Conservation (phyloP, 2,797 vertebrate genomes). For the Semaprochilodus insignis region DNA sequence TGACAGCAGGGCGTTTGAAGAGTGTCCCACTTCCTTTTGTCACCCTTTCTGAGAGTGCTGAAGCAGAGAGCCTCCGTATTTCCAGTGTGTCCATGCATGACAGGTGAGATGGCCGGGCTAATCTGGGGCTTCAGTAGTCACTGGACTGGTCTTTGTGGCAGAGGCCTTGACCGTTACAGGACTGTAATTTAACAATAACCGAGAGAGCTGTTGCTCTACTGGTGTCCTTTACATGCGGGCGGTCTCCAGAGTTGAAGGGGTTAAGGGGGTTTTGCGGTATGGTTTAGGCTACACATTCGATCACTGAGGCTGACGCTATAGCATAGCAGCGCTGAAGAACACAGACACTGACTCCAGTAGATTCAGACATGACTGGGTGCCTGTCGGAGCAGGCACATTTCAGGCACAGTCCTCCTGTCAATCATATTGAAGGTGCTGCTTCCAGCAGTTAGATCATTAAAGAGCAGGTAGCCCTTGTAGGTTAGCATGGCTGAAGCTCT, state of each 20-base stretch:
- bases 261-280: constrained; percentile 3
- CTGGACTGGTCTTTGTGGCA: constrained; percentile 6
- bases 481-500: no score
- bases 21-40: constrained; percentile 37
- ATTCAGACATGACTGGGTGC: no score
- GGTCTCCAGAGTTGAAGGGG: background rate
- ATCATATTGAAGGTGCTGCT: no score
- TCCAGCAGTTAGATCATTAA: no score
- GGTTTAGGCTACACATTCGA: constrained; percentile 4
- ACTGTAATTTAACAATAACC: constrained; percentile 44
- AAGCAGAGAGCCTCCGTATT: constrained; percentile 52
- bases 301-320: background rate
- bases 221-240: constrained; percentile 6
- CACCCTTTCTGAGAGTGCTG: constrained; percentile 46
- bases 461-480: no score
- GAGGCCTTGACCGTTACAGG: constrained; percentile 29
- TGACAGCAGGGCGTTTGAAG: constrained; percentile 29
- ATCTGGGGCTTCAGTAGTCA: constrained; percentile 44
- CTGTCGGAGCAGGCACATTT: no score
- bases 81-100: constrained; percentile 51
- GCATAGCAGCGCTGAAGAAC: background rate
- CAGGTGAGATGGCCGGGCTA: constrained; percentile 49
- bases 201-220: constrained; percentile 36
- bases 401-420: no score
- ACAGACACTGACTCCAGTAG: background rate